phyloP scores from a whole-genome alignment of 2,888 invertebrate species.

The Acleris holmiana region DNA sequence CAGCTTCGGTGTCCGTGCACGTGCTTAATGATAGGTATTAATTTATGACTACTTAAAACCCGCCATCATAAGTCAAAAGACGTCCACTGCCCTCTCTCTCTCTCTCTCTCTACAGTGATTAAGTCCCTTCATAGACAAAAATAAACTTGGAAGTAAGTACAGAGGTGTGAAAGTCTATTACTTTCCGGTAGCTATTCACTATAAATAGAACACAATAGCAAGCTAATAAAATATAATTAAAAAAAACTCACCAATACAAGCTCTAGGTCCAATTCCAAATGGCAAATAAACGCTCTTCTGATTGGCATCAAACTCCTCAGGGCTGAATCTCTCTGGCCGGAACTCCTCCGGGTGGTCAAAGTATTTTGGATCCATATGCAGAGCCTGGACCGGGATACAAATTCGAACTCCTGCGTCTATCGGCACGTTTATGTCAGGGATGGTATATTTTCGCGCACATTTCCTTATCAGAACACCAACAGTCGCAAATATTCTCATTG shows the following conservation, averaged over 20 bases:
- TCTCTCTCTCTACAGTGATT: too few species aligned
- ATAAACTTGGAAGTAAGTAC: too few species aligned
- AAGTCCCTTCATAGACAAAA: too few species aligned
- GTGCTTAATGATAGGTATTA: too few species aligned
- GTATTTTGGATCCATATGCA: slow-evolving; percentile 41
- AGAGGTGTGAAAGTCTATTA: too few species aligned
- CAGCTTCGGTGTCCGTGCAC: too few species aligned
- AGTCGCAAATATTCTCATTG: slow-evolving; percentile 62
- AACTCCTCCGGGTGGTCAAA: slow-evolving; percentile 40
- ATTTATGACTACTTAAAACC: too few species aligned
- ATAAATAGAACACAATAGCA: too few species aligned
- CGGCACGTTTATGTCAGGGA: slow-evolving; percentile 52
- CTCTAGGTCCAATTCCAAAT: slow-evolving; percentile 63
- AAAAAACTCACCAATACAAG: slow-evolving; percentile 59
- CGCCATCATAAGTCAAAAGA: too few species aligned
- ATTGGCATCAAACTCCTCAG: slow-evolving; percentile 39
- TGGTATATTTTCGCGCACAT: slow-evolving; percentile 50
- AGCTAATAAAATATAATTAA: neutral
- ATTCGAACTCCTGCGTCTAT: slow-evolving; percentile 37
- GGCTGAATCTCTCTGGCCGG: slow-evolving; percentile 39
- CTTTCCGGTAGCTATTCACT: too few species aligned
- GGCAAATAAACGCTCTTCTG: slow-evolving; percentile 55
- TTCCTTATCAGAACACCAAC: slow-evolving; percentile 51
- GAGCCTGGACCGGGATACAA: slow-evolving; percentile 26
- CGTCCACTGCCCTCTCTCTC: too few species aligned